phyloP scores from a whole-genome alignment of 2,797 vertebrate species.

The Propithecus deckenii region DNA sequence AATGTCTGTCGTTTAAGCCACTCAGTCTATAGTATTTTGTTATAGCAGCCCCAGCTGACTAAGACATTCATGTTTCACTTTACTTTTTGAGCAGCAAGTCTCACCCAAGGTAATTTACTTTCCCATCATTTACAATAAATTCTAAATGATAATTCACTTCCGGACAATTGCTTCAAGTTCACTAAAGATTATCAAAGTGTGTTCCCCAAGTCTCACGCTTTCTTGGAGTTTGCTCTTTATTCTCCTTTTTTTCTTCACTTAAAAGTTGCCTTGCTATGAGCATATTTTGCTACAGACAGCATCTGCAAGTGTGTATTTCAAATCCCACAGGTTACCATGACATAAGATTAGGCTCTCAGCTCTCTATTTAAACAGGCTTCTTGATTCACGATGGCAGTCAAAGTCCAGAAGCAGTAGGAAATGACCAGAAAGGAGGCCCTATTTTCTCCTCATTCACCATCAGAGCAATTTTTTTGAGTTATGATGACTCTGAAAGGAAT shows the following conservation, averaged over 20 bases:
- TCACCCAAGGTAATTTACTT: background rate
- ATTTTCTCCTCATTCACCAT: background rate
- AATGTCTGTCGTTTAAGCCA: background rate
- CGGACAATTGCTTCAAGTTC: background rate
- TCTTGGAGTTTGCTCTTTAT: background rate
- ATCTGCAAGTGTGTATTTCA: background rate
- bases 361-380: slow-evolving; percentile 36
- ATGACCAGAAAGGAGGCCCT: background rate
- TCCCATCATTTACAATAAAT: background rate
- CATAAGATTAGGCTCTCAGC: slow-evolving; percentile 33
- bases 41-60: background rate
- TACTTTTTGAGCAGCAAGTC: background rate
- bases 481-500: background rate
- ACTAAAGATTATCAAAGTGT: background rate
- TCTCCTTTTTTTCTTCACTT: background rate
- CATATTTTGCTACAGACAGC: background rate
- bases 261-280: background rate
- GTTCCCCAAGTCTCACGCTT: background rate
- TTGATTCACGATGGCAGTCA: background rate
- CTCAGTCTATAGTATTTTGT: background rate
- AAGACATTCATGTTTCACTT: background rate
- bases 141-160: background rate
- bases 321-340: slow-evolving; percentile 16
- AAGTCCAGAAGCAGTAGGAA: background rate
- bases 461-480: background rate